Base-by-base conservation (phyloP, 2,888 invertebrate genomes). In the Eupeodes luniger region DNA sequence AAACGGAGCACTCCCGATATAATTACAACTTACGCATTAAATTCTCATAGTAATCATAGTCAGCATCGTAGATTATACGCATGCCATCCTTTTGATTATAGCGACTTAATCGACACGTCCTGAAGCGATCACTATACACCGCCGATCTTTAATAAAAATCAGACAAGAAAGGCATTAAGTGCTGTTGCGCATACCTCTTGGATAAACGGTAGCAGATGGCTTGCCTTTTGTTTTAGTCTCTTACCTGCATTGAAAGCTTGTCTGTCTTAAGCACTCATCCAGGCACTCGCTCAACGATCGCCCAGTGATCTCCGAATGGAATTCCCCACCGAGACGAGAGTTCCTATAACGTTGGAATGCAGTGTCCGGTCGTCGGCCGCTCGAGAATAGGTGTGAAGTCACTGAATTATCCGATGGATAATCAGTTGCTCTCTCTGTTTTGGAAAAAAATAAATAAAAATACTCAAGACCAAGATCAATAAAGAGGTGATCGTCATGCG, bases 31-130 rank as follows among this genome's bases (percentile, higher is more conserved):
- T 94, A 98, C 98, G 96, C 97, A 98, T 97, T 74, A 98, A 95
- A 94, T 98, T 98, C 94, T 98, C 98, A 92, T 98, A 98, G 94
- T 98, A 98, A 94, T 98, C 98, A 93, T 97, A 98, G 93, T 98
- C 98, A 3, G 97, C 97, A 93, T 98, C 98, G 92, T 98, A 98
- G 90, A 98, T 96, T 78, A 98, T 96, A 86, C 98, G 95, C 95
- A 97, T 97, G 61, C 97, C 97, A 92, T 98, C 97, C 91, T 96
- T 96, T 94, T 97, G 97, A 94, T 97, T 97, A 94, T 96, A 98
- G 91, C 97, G 95, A 92, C 97, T 97, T 90, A 98, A 95, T 53
- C 97, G 95, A 92, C 98, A 98, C 66, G 96, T 97, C 91, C 97
- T 95, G 91, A 96, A 97, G 36, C 97, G 95, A 92, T 98, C 97